phyloP scores from a whole-genome alignment of 2,888 invertebrate species.

The Galerucella nymphaeae region DNA sequence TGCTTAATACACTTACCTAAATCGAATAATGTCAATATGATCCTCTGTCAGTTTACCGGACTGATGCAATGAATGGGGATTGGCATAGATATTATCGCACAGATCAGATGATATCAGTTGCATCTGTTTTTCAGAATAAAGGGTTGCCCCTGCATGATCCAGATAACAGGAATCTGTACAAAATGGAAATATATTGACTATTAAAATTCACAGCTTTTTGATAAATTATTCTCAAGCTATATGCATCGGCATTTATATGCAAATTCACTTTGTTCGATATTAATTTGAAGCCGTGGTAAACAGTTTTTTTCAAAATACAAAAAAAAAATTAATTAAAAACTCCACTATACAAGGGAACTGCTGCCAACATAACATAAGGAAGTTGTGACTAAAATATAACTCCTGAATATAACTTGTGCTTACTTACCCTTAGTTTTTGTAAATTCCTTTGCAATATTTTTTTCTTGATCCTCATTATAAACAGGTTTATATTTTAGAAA shows the following conservation, averaged over 20 bases:
- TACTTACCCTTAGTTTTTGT: slow-evolving; percentile 51
- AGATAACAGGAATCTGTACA: slow-evolving; percentile 69
- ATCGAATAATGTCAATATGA: slow-evolving; percentile 85
- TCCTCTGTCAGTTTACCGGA: slow-evolving; percentile 85
- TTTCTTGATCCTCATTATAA: slow-evolving; percentile 50
- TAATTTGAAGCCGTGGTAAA: not conserved
- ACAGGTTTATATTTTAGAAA: slow-evolving; percentile 37
- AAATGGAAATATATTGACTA: not conserved
- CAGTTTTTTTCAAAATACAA: not conserved
- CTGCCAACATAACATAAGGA: too few relatives aligned
- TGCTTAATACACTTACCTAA: slow-evolving; percentile 67
- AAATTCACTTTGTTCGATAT: not conserved
- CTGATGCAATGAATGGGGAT: slow-evolving; percentile 84
- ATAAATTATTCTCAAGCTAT: slow-evolving; percentile 5
- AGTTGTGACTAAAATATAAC: too few relatives aligned
- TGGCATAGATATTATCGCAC: slow-evolving; percentile 80
- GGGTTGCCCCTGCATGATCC: slow-evolving; percentile 89
- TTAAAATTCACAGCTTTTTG: slow-evolving; percentile 4
- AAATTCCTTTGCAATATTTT: slow-evolving; percentile 53
- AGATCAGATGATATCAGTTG: slow-evolving; percentile 74
- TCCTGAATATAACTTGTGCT: not conserved
- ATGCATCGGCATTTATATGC: not conserved
- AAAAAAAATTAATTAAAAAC: not conserved
- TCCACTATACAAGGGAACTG: too few relatives aligned
- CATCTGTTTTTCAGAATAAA: slow-evolving; percentile 84